Conservation (phyloP, 2,113 vertebrate genomes). For the Cyphomyrus discorhynchus region DNA sequence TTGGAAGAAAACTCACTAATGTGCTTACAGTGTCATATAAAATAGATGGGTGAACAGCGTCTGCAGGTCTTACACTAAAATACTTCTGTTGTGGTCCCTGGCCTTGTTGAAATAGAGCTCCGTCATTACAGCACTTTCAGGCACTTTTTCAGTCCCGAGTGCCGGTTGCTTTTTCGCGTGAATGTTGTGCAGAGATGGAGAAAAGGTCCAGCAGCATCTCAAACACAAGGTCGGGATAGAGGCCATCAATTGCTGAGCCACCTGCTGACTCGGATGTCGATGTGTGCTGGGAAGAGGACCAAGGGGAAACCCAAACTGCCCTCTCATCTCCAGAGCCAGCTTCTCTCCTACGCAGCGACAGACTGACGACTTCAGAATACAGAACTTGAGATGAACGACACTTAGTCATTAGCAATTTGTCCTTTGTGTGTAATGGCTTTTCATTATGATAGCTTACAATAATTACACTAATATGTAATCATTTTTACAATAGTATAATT, state of each 20-base stretch:
- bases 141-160: background rate
- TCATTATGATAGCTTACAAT: background rate
- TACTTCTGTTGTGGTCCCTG: background rate
- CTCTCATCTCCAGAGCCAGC: conserved; percentile 7
- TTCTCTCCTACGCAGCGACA: conserved; percentile 8
- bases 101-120: background rate
- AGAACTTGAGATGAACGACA: background rate
- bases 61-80: background rate
- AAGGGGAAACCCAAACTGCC: conserved; percentile 8
- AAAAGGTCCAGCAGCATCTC: background rate
- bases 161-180: background rate
- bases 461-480: background rate
- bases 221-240: conserved; percentile 26
- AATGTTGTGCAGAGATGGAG: background rate
- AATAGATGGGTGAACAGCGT: background rate
- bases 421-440: background rate
- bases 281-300: background rate
- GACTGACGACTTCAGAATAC: background rate
- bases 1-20: background rate
- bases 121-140: background rate
- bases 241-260: conserved; percentile 15
- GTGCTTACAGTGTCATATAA: background rate
- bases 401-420: background rate
- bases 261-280: conserved; percentile 27
- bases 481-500: background rate